Evolutionary conservation across 2,113 vertebrate genomes (phyloP), one percentile per base, ranked within the genome.

Genomic region (Acanthisitta chloris): DNA sequence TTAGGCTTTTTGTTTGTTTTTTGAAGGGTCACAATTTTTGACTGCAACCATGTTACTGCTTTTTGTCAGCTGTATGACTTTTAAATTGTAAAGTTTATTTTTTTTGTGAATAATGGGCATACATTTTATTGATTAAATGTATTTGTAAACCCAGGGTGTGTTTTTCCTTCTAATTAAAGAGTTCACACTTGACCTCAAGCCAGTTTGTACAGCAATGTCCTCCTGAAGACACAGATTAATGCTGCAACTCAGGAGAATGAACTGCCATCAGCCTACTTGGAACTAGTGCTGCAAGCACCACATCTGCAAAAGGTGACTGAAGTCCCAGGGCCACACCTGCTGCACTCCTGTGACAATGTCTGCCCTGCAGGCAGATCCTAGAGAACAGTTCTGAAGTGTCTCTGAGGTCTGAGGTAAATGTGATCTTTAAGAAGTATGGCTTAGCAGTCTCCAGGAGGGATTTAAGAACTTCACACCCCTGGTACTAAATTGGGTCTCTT

Each of bases 91-190:
- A 87, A 96, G 73, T 92, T 93, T 81, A n/a, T n/a, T 95, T 97
- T 92, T 96, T 90, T 95, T 76, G 86, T 96, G 79, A 89, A 81
- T 69, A 94, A 85, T 65, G 61, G 54, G 28, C 81, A 96, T 93
- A 72, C 29, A 58, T 96, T 96, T 97, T 96, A 94, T 93, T 97
- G 88, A 97, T 97, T 98, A 98, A 97, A 97, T 49, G 46, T 81
- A 96, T 91, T 84, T 97, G 78, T 93, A 97, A 96, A 94, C 3
- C 6, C 40, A 2, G 13, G 14, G 4, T 1, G 1, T 1, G 46
- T 65, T 77, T 65, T 57, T 59, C 33, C 70, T 93, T 74, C n/a
- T 28, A 34, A 51, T 54, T 36, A 45, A 67, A 38, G 49, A 70
- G 36, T 21, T 70, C 8, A 24, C 31, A 10, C 26, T 62, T 86